A percentile compares a stretch with the other conserved stretches of the same genome.
Conservation (phyloP, 2,888 invertebrate species). For the Melitaea athalia region DNA sequence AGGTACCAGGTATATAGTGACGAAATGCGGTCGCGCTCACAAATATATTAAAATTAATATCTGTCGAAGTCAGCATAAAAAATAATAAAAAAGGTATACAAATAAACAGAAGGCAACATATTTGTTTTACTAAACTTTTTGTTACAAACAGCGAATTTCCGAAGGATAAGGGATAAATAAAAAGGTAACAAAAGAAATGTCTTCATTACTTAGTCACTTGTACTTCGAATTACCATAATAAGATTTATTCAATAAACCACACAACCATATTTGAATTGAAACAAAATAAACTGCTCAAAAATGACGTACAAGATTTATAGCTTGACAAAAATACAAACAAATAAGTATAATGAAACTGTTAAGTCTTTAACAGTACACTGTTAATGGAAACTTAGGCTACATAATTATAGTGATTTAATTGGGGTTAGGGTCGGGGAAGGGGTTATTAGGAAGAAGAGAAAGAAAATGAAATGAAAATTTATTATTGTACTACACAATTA, state of each 20-base stretch:
- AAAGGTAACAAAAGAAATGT: background rate
- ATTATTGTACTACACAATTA: too few species aligned
- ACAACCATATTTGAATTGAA: background rate
- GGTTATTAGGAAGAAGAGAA: too few species aligned
- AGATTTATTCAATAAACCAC: background rate
- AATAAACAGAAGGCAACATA: background rate
- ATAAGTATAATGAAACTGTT: too few species aligned
- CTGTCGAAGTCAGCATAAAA: background rate
- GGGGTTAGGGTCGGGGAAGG: too few species aligned
- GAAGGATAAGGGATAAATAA: background rate
- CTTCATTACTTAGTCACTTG: background rate
- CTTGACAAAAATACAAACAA: too few species aligned
- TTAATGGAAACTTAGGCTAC: too few species aligned
- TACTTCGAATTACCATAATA: background rate
- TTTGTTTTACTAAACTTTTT: background rate
- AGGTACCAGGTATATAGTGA: too few species aligned
- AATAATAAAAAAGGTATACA: background rate
- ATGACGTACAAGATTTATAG: background rate
- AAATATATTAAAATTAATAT: too few species aligned
- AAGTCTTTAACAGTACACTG: too few species aligned
- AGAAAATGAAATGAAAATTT: too few species aligned
- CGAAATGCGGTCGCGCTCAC: too few species aligned
- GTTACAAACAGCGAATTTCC: background rate
- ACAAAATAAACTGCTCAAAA: background rate
- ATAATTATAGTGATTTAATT: too few species aligned